phyloP scores from a whole-genome alignment of 2,888 invertebrate species.

The Meiosimyza decipiens region DNA sequence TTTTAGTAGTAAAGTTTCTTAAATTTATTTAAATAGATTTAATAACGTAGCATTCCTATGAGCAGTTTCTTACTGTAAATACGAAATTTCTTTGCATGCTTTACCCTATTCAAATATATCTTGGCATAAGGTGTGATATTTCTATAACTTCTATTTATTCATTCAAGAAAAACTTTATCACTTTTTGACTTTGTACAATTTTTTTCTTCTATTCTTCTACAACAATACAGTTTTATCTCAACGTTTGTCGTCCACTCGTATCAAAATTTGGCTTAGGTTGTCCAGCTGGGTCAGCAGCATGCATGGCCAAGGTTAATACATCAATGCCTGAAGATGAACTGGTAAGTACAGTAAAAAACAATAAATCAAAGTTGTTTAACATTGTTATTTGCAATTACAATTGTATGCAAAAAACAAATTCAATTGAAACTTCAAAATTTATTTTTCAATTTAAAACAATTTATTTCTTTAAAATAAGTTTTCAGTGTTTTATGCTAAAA shows the following conservation, averaged over 20 bases:
- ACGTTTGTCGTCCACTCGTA: conserved; percentile 66
- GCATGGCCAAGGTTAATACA: conserved; percentile 59
- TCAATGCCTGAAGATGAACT: conserved; percentile 63
- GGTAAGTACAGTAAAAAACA: conserved; percentile 52
- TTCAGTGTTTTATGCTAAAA: too few species aligned
- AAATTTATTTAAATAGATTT: too few species aligned
- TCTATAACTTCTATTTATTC: background rate
- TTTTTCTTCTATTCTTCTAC: conserved; percentile 28
- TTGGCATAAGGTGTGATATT: background rate
- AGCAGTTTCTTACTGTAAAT: background rate
- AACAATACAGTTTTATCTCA: conserved; percentile 60
- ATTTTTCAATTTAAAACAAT: too few species aligned
- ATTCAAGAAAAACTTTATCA: background rate
- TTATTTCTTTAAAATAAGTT: too few species aligned
- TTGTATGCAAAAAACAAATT: too few species aligned
- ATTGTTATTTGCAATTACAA: too few species aligned
- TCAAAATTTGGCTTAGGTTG: conserved; percentile 65
- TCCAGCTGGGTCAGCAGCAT: conserved; percentile 63
- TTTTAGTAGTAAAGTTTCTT: too few species aligned
- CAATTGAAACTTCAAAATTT: too few species aligned
- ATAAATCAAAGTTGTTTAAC: too few species aligned
- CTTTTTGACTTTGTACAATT: conserved; percentile 1
- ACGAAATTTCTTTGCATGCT: background rate
- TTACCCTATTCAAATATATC: background rate
- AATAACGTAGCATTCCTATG: background rate